Percentiles rank a stretch among this genome's conserved stretches.
These are phyloP conservation scores for Notothenia coriiceps DNA, from an alignment of 2,113 vertebrate species.

Conservation along the genomic window DNA sequence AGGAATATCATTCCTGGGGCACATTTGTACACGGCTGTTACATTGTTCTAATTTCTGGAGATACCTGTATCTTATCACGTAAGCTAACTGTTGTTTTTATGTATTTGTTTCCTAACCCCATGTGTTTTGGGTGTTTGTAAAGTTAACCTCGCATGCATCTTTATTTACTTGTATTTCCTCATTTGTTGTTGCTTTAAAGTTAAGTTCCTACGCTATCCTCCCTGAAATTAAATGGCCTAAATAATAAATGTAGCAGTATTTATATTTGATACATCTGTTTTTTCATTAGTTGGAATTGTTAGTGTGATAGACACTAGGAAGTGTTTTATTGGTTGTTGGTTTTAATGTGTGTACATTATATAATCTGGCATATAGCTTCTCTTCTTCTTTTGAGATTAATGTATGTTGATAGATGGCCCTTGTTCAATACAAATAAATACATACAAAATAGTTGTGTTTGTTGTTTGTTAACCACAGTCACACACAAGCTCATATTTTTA, in stretches of 20 bases:
- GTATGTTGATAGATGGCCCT: no score
- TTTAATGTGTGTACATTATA: no score
- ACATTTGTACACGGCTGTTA: background rate
- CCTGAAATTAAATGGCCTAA: background rate
- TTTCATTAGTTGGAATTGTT: no score
- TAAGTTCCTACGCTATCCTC: no score
- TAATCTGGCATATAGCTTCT: no score
- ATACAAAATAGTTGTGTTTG: no score
- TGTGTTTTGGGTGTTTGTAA: background rate
- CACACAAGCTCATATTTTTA: background rate
- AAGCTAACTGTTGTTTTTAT: background rate
- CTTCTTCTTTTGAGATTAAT: no score
- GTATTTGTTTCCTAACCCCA: background rate
- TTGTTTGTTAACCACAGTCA: background rate
- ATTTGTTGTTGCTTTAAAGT: background rate
- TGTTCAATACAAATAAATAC: no score
- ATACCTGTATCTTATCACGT: background rate
- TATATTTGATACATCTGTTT: no score
- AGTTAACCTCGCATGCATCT: background rate
- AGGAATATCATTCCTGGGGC: no score
- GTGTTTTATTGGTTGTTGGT: no score
- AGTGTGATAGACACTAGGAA: no score
- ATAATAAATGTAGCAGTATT: background rate
- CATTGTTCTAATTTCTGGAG: background rate
- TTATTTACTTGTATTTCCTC: background rate